A percentile compares a stretch with the other conserved stretches of the same genome.
Evolutionary conservation across 2,113 vertebrate genomes (phyloP).

Genomic region (Pelodiscus sinensis): DNA sequence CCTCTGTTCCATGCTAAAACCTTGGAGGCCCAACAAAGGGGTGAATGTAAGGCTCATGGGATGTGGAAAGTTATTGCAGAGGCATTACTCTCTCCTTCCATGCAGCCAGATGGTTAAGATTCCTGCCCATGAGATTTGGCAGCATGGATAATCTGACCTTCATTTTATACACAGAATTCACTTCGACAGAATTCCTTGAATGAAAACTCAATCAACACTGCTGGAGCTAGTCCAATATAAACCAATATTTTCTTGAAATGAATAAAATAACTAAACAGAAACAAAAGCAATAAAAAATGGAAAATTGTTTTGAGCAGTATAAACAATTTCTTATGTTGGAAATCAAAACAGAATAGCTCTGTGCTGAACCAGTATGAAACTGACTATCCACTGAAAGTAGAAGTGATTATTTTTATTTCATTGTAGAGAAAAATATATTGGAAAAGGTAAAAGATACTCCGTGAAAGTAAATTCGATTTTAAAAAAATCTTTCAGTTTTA

Average conservation of each 20-base stretch:
- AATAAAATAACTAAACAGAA: neutral
- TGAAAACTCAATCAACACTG: neutral
- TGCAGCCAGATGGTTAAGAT: neutral
- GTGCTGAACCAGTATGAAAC: neutral
- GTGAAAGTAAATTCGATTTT: neutral
- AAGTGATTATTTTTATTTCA: neutral
- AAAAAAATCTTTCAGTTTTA: neutral
- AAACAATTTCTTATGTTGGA: neutral
- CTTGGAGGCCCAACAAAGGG: neutral
- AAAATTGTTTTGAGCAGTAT: neutral
- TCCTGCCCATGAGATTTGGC: neutral
- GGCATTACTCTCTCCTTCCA: neutral
- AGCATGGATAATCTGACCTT: neutral
- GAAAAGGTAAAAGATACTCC: neutral
- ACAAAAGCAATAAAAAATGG: neutral
- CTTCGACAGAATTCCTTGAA: neutral
- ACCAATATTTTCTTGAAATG: neutral
- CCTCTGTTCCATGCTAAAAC: neutral
- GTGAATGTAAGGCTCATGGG: neutral
- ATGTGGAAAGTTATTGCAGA: rapidly evolving
- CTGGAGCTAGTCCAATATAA: neutral
- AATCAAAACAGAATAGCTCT: neutral
- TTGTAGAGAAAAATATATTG: neutral
- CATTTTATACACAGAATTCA: neutral
- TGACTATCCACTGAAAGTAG: neutral